Evolutionary conservation across 2,797 vertebrate genomes (phyloP), one percentile per base, ranked within the genome.

Genomic region (Ibycter americanus): DNA sequence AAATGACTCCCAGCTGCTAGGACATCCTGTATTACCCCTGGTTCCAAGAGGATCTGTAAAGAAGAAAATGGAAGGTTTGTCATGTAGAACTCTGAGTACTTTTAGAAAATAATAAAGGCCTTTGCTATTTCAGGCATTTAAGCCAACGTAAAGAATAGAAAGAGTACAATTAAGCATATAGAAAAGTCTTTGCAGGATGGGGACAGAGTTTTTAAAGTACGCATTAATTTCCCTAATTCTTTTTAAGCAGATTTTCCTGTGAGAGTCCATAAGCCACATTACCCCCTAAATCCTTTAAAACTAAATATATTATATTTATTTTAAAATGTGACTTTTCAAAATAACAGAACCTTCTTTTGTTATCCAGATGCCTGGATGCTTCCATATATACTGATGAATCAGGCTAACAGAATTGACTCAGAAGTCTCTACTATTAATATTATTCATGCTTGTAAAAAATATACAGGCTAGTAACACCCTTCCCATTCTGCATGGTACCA

Each of bases 1-100:
- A 99, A 99, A 97, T 99, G 99, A 96, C 99, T 99, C 73, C 99
- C 99, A 91, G 99, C 99, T 90, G 99, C 99, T 95, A 99, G 96
- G 89, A 99, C 99, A 27, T 99, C 99, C 96, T 99, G 99, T 96
- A 99, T 99, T 96, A 99, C 99, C 2, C 98, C 98, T 11, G 99
- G 99, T 96, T 99, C 99, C 98, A 99, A 97, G 79, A 99, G 95
- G 93, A 99, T 99, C 99, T 99, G 58, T 91, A 97, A 97, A 97
- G 94, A 95, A 98, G 86, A 98, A 97, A 93, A 68, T 58, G 21
- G 55, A 92, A 90, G 40, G 38, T 95, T 80, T 63, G 47, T 92
- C 36, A 89, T 15, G 31, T 22, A 74, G 32, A 92, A 80, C 10
- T 85, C 32, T 17, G 34, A 59, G 17, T 31, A 77, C 12, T 25